A percentile compares a stretch with the other conserved stretches of the same genome.
Evolutionary conservation across 2,113 vertebrate species (phyloP).

Genomic region (Cochlearius cochlearius): DNA sequence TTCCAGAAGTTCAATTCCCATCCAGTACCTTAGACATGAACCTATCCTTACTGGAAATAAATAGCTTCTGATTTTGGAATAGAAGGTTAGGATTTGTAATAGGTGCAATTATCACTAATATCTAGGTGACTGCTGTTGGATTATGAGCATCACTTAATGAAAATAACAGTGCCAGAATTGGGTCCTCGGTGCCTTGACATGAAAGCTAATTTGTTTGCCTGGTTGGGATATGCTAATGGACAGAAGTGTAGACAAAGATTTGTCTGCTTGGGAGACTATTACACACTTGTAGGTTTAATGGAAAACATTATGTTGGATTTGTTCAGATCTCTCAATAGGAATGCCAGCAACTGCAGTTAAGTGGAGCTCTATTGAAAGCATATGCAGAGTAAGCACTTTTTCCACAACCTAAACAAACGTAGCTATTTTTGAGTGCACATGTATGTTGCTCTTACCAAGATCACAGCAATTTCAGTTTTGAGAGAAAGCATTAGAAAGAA

Average conservation of each 20-base stretch:
- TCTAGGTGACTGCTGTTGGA: not conserved
- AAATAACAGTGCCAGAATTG: not conserved
- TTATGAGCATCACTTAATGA: not conserved
- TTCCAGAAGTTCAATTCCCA: not conserved
- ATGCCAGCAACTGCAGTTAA: not conserved
- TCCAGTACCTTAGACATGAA: not conserved
- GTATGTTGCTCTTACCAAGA: not conserved
- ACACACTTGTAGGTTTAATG: not conserved
- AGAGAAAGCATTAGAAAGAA: constrained; percentile 27
- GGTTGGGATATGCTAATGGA: not conserved
- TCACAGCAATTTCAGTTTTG: constrained; percentile 32
- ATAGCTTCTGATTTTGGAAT: not conserved
- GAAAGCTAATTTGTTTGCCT: not conserved
- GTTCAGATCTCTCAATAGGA: not conserved
- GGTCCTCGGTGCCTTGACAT: not conserved
- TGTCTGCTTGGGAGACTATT: not conserved
- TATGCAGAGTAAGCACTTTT: not conserved
- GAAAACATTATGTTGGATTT: not conserved
- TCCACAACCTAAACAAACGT: not conserved
- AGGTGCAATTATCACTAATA: not conserved
- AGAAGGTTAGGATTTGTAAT: not conserved
- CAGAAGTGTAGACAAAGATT: not conserved
- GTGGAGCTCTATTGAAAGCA: constrained; percentile 12
- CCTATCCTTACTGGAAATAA: not conserved
- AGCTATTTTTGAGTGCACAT: not conserved